Evolutionary conservation across 1,140 invertebrate genomes (phyloP), one percentile per base, ranked within the genome.

Genomic region (Tetramorium alpestre): DNA sequence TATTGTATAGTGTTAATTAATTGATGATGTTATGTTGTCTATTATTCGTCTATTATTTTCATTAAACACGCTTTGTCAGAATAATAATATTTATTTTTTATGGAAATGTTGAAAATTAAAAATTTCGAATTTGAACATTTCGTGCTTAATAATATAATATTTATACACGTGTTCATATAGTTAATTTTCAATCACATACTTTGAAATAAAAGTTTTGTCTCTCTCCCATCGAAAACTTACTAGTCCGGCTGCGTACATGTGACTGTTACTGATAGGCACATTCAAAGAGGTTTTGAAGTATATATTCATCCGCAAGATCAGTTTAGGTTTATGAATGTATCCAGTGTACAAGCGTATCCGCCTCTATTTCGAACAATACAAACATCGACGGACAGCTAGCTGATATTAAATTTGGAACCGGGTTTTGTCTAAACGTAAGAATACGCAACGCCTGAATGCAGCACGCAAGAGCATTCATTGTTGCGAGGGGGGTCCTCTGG

Each of bases 341-440:
- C 51, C 51, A 25, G 67, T 58, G 67, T 81, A 70, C 65, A 47
- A 4, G 41, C 80, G 25, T 82, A 72, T 82, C 54, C 58, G 81
- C 75, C 80, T 85, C 72, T 70, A 88, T 89, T 84, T 67, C 47
- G 33, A 75, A 84, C 69, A 84, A 84, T 84, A 60, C 69, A 75
- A 73, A 84, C 69, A 84, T 38, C 41, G 54, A 18, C 54, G 69
- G 25, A 62, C 69, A 75, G 69, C 41, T 13, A 28, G 78, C 80
- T 54, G 69, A 84, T 84, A 84, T 84, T 84, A 84, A 75, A 85
- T 87, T 76, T 67, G 33, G 44, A 56, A 65, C 58, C 64, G 58
- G 72, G 75, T 89, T 89, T 75, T 88, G 82, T 78, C 75, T 85
- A 85, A 85, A 85, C 73, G 73, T 78, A 85, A 78, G 75, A 85